phyloP scores from a whole-genome alignment of 2,797 vertebrate species.

The Oryzias sinensis region DNA sequence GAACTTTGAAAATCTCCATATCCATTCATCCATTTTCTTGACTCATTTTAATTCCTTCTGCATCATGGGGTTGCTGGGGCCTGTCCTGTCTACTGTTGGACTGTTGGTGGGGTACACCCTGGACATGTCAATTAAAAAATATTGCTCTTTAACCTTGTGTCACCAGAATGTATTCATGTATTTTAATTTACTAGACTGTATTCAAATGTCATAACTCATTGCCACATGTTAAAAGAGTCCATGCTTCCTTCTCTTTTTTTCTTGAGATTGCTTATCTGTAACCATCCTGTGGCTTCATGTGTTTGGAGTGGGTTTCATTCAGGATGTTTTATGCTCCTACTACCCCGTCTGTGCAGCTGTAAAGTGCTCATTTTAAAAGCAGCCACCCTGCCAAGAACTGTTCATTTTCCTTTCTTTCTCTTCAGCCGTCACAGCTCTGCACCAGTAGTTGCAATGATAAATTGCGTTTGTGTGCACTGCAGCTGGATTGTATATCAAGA shows the following conservation, averaged over 20 bases:
- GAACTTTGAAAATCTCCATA: no score
- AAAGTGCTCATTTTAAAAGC: conserved; percentile 15
- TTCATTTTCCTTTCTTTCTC: background rate
- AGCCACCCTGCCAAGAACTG: conserved; percentile 33
- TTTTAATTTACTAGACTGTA: no score
- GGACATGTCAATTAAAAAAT: no score
- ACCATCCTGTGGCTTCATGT: background rate
- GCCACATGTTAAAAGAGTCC: background rate
- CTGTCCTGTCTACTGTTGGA: no score
- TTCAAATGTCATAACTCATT: no score
- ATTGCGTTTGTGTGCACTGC: conserved; percentile 32
- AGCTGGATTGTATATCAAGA: conserved; percentile 9
- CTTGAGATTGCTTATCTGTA: background rate
- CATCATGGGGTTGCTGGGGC: no score
- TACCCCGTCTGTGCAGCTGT: conserved; percentile 8
- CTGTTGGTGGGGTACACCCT: no score
- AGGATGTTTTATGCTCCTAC: conserved; percentile 7
- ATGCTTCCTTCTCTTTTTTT: background rate
- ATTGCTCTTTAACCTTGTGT: no score
- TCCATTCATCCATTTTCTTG: no score
- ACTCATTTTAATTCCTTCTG: no score
- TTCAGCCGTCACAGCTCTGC: conserved; percentile 32
- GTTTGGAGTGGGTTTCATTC: conserved; percentile 7
- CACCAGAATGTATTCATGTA: no score
- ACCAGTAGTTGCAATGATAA: conserved; percentile 36